These are phyloP conservation scores for Champsocephalus gunnari DNA, from an alignment of 2,797 vertebrate genomes.

Conservation along the genomic window DNA sequence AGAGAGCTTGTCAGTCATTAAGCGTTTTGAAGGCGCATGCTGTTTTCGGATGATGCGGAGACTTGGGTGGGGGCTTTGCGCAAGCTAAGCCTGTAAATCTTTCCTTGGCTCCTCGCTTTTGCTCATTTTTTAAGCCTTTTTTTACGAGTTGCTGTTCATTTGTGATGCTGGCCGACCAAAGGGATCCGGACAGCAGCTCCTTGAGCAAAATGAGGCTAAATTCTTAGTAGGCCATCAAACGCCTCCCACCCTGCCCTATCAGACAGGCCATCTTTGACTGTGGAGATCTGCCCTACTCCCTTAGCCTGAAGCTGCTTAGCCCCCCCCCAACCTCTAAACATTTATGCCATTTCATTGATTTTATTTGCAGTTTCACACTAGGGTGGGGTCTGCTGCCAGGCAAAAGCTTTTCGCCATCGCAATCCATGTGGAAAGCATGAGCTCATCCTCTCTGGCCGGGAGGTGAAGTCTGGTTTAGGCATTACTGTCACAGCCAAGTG, in stretches of 20 bases:
- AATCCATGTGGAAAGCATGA: conserved; percentile 80
- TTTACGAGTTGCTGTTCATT: conserved; percentile 49
- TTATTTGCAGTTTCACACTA: conserved; percentile 73
- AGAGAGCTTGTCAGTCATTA: conserved; percentile 53
- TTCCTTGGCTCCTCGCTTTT: conserved; percentile 67
- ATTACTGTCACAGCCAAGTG: conserved; percentile 73
- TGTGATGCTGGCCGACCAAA: conserved; percentile 43
- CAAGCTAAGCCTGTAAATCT: conserved; percentile 76
- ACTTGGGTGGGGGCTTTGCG: conserved; percentile 73
- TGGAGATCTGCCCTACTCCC: conserved; percentile 30
- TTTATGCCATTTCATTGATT: conserved; percentile 52
- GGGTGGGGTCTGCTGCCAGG: conserved; percentile 85
- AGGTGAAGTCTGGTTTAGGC: conserved; percentile 82
- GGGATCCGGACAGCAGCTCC: conserved; percentile 27
- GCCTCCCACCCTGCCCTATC: conserved; percentile 61
- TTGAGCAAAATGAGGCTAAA: conserved; percentile 47
- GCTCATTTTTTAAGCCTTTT: conserved; percentile 56
- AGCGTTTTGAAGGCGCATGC: conserved; percentile 62
- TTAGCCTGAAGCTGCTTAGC: conserved; percentile 9
- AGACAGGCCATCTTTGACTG: conserved; percentile 53
- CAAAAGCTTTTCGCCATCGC: conserved; percentile 61
- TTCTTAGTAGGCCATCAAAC: conserved; percentile 67
- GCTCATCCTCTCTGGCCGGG: conserved; percentile 76
- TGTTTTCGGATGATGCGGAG: conserved; percentile 65
- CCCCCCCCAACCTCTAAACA: conserved; percentile 7